phyloP scores from a whole-genome alignment of 2,113 vertebrate genomes.

The Pipa parva region DNA sequence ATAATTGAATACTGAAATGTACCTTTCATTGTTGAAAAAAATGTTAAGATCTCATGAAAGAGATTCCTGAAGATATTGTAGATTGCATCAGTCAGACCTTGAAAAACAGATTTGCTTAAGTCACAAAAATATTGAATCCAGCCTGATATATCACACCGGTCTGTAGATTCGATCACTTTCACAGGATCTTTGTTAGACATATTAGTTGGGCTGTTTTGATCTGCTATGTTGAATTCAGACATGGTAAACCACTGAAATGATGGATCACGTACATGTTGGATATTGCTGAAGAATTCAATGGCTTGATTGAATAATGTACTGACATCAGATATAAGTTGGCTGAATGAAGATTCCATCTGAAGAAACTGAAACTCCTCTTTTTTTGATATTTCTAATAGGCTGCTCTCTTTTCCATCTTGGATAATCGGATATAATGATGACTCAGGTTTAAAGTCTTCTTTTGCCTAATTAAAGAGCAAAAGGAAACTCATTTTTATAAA shows the following conservation, averaged over 20 bases:
- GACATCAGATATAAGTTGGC: slow-evolving; percentile 59
- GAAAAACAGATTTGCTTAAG: slow-evolving; percentile 72
- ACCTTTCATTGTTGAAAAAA: slow-evolving; percentile 1
- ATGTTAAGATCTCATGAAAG: background rate
- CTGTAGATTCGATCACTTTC: slow-evolving; percentile 51
- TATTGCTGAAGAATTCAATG: slow-evolving; percentile 64
- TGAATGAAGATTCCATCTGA: slow-evolving; percentile 71
- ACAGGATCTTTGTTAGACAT: slow-evolving; percentile 49
- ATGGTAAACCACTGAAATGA: slow-evolving; percentile 70
- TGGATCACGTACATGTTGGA: slow-evolving; percentile 70
- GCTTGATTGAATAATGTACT: slow-evolving; percentile 68
- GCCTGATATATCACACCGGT: slow-evolving; percentile 64
- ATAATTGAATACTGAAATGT: background rate
- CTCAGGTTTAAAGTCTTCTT: slow-evolving; percentile 71
- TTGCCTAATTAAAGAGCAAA: slow-evolving; percentile 58
- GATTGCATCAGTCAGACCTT: slow-evolving; percentile 71
- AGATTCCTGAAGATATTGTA: slow-evolving; percentile 32
- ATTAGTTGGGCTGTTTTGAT: slow-evolving; percentile 44
- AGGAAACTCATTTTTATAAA: background rate
- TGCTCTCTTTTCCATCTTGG: slow-evolving; percentile 50
- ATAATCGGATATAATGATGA: slow-evolving; percentile 63
- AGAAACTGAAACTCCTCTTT: slow-evolving; percentile 60
- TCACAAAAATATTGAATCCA: slow-evolving; percentile 76
- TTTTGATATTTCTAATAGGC: slow-evolving; percentile 51
- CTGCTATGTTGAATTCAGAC: slow-evolving; percentile 53